A percentile compares a stretch with the other conserved stretches of the same genome.
phyloP scores from a whole-genome alignment of 2,888 invertebrate species.

The Cerceris ruficornis region DNA sequence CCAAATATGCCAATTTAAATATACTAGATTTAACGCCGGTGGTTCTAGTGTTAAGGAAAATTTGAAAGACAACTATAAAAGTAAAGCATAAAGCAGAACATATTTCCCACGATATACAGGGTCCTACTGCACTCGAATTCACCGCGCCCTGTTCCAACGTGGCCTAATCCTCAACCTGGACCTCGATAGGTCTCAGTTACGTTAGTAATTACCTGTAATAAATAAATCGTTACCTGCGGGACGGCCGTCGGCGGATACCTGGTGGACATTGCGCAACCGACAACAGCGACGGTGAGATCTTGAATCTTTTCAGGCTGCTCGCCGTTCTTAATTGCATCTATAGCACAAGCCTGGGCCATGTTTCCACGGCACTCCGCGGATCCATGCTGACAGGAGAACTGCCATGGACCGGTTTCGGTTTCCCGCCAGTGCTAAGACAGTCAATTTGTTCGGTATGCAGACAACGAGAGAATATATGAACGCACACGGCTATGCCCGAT shows the following conservation, averaged over 20 bases:
- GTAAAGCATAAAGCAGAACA: too few species aligned
- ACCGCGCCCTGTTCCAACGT: too few species aligned
- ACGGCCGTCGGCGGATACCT: constrained; percentile 68
- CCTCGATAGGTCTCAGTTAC: too few species aligned
- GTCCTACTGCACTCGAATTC: too few species aligned
- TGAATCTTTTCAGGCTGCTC: constrained; percentile 62
- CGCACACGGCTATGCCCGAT: background rate
- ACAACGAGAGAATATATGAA: background rate
- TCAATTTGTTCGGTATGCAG: constrained; percentile 33
- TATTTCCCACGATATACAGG: too few species aligned
- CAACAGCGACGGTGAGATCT: constrained; percentile 70
- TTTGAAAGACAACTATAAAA: too few species aligned
- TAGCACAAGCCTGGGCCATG: constrained; percentile 82
- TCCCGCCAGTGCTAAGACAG: constrained; percentile 51
- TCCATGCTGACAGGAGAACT: constrained; percentile 83
- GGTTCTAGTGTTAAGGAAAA: too few species aligned
- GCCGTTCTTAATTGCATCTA: constrained; percentile 75
- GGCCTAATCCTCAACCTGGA: too few species aligned
- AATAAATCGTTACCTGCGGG: constrained; percentile 64
- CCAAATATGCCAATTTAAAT: too few species aligned
- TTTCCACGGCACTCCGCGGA: constrained; percentile 82
- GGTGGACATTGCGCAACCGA: constrained; percentile 81
- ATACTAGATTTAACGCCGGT: too few species aligned
- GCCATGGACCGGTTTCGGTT: constrained; percentile 68
- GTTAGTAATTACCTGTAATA: too few species aligned